Percentiles rank a stretch among this genome's conserved stretches.
Evolutionary conservation across 2,888 invertebrate genomes (phyloP).

Genomic region (Pegoplata infirma): DNA sequence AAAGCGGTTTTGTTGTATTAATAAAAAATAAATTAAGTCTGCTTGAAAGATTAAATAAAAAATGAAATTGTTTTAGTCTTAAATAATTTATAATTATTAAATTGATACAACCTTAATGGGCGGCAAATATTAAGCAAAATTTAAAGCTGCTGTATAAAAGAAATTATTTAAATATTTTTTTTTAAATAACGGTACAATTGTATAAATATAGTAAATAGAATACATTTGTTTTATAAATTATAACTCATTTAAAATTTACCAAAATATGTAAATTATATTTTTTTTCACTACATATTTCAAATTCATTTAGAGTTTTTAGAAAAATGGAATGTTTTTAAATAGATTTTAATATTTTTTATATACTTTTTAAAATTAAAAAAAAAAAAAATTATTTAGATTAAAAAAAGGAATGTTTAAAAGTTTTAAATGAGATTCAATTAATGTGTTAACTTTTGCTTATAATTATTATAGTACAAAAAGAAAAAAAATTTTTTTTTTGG

Average conservation of each 20-base stretch:
- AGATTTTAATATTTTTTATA: not conserved
- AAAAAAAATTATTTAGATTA: not conserved
- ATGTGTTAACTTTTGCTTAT: slow-evolving; percentile 10
- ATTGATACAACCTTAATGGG: not conserved
- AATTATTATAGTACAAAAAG: slow-evolving; percentile 1
- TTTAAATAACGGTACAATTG: not conserved
- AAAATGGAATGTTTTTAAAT: not conserved
- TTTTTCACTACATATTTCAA: not conserved
- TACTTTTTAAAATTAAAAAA: too few relatives aligned
- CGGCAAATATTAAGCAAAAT: not conserved
- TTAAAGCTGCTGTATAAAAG: not conserved
- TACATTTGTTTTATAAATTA: too few relatives aligned
- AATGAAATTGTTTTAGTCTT: too few relatives aligned
- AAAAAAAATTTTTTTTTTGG: slow-evolving; percentile 14
- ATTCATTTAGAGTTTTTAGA: not conserved
- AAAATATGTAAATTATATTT: too few relatives aligned
- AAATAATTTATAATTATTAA: too few relatives aligned
- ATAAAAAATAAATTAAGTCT: too few relatives aligned
- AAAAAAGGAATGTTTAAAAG: slow-evolving; percentile 7
- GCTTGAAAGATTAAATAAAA: not conserved
- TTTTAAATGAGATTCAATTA: slow-evolving; percentile 16
- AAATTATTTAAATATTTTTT: not conserved
- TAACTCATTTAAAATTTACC: too few relatives aligned
- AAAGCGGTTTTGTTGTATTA: too few relatives aligned
- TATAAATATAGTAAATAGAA: not conserved